Evolutionary conservation across 1,140 invertebrate genomes (phyloP).

Genomic region (Anthonomus grandis): DNA sequence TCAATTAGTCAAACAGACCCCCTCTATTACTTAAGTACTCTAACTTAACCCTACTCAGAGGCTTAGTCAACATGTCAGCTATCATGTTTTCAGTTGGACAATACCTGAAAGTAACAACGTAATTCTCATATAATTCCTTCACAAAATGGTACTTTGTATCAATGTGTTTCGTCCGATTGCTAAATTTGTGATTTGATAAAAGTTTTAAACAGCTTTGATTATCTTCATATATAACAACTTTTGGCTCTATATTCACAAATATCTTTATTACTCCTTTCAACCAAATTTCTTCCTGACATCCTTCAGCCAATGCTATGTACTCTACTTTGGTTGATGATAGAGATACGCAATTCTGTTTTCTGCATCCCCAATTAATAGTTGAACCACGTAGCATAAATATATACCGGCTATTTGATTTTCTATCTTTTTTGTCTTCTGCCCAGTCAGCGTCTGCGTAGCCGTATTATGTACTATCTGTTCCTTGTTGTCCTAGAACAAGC

Average conservation of each 20-base stretch:
- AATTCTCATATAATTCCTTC: conserved; percentile 6
- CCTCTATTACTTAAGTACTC: neutral
- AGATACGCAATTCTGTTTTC: conserved; percentile 42
- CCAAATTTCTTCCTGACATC: conserved; percentile 27
- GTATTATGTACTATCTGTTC: neutral
- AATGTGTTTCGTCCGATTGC: conserved; percentile 10
- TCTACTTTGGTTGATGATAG: conserved; percentile 46
- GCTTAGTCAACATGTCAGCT: conserved; percentile 11
- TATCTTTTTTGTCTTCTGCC: conserved; percentile 27
- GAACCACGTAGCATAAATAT: conserved; percentile 34
- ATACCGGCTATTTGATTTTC: conserved; percentile 45
- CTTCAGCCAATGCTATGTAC: conserved; percentile 41
- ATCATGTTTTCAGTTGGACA: conserved; percentile 5
- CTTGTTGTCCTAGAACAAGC: neutral
- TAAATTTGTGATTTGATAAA: conserved; percentile 5
- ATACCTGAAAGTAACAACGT: conserved; percentile 8
- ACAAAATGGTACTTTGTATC: conserved; percentile 14
- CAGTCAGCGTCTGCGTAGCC: conserved; percentile 42
- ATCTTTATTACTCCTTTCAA: conserved; percentile 2
- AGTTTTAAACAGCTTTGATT: conserved; percentile 15
- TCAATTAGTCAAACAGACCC: conserved; percentile 1
- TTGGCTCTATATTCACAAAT: neutral
- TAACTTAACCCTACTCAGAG: too few species aligned
- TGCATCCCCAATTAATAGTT: conserved; percentile 36
- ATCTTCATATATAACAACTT: conserved; percentile 12